A percentile compares a stretch with the other conserved stretches of the same genome.
Conservation (phyloP, 2,113 vertebrate species). For the Stigmatopora nigra region DNA sequence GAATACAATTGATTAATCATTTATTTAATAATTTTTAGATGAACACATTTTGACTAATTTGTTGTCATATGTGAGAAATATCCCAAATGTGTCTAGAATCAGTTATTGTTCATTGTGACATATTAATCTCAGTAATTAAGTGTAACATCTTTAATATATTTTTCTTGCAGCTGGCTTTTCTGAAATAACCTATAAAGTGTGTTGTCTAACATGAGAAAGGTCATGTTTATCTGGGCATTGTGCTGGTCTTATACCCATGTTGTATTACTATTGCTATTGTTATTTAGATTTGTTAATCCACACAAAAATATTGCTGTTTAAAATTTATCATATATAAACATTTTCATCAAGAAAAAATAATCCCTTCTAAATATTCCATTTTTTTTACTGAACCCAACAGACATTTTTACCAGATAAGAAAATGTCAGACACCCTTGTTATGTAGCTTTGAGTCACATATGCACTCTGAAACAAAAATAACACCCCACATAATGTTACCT, state of each 20-base stretch:
- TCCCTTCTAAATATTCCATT: conserved; percentile 59
- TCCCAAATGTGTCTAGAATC: conserved; percentile 30
- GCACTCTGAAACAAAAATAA: conserved; percentile 34
- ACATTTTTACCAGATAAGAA: conserved; percentile 20
- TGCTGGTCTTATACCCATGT: conserved; percentile 58
- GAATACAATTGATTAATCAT: conserved; percentile 62
- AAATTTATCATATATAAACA: conserved; percentile 53
- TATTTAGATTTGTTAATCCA: conserved; percentile 49
- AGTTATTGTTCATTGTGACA: conserved; percentile 17
- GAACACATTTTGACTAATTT: conserved; percentile 30
- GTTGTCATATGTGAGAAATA: conserved; percentile 33
- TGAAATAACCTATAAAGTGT: conserved; percentile 15
- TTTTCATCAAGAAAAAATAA: conserved; percentile 27
- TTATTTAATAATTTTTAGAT: conserved; percentile 40
- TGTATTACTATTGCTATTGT: conserved; percentile 55
- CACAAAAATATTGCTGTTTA: conserved; percentile 41
- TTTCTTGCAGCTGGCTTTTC: conserved; percentile 42
- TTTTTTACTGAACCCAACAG: conserved; percentile 22
- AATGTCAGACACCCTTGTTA: conserved; percentile 30
- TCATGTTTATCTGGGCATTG: conserved; percentile 34
- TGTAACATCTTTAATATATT: conserved; percentile 22
- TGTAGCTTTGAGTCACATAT: conserved; percentile 48
- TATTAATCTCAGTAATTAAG: conserved; percentile 2
- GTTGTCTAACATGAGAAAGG: conserved; percentile 17
- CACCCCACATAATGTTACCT: conserved; percentile 18